phyloP scores from a whole-genome alignment of 1,140 invertebrate genomes.

The Conus ventricosus region DNA sequence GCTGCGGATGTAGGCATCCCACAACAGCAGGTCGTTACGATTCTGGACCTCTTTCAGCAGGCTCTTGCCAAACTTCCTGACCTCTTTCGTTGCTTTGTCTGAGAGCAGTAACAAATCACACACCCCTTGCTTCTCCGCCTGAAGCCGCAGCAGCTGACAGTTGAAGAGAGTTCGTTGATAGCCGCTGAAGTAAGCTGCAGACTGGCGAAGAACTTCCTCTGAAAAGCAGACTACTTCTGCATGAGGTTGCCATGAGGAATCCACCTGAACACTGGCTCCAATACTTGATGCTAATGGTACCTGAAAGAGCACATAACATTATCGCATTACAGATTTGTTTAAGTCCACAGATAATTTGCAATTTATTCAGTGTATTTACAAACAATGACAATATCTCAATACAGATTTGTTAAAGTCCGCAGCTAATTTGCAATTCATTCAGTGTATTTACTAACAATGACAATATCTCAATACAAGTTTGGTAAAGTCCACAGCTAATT shows the following conservation, averaged over 20 bases:
- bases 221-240: slow-evolving; percentile 32
- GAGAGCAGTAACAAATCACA: slow-evolving; percentile 22
- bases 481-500: too few species aligned
- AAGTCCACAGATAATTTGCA: neutral
- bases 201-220: slow-evolving; percentile 52
- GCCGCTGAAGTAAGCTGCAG: slow-evolving; percentile 50
- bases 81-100: slow-evolving; percentile 57
- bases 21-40: slow-evolving; percentile 74
- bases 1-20: slow-evolving; percentile 71
- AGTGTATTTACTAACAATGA: too few species aligned
- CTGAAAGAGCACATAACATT: slow-evolving; percentile 19
- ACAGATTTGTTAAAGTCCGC: neutral
- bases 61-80: slow-evolving; percentile 72
- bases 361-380: neutral
- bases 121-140: slow-evolving; percentile 43
- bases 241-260: slow-evolving; percentile 33
- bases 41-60: slow-evolving; percentile 72
- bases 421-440: neutral
- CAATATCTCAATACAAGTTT: too few species aligned
- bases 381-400: neutral
- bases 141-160: slow-evolving; percentile 55
- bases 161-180: slow-evolving; percentile 53
- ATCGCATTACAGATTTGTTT: slow-evolving; percentile 6
- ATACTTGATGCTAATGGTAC: slow-evolving; percentile 17
- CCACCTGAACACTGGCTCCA: slow-evolving; percentile 3